Evolutionary conservation across 1,140 invertebrate genomes (phyloP), one percentile per base, ranked within the genome.

Genomic region (Antheraea pernyi): DNA sequence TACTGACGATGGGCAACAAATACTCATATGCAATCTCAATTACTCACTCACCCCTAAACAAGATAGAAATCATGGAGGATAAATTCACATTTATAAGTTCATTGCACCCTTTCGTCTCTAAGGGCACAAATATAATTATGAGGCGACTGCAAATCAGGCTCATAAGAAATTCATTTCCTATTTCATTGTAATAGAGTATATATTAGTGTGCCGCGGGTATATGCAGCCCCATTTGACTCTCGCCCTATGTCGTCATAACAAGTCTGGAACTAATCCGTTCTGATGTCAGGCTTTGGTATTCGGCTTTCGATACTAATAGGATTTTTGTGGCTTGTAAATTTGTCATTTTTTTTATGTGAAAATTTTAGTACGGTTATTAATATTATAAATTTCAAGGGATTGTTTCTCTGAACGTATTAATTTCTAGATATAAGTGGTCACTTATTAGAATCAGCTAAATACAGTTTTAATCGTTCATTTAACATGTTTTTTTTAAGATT

Each of bases 251-350:
- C 71, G 73, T 73, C 81, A 59, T 78, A 83, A 86, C 83, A 84
- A 79, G 85, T 84, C 84, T 89, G 85, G 82, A 85, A 81, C 80
- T 88, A 88, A 89, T 89, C 81, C 76, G 71, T 77, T 77, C 79
- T 82, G 80, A 85, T 83, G 80, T 80, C 81, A 83, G n/a, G 77
- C 71, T 72, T 71, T 73, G 48, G 42, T 80, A 70, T 79, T 81
- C 76, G 73, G 70, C 74, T 73, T 79, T 68, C 65, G 76, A 79
- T 80, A 72, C 71, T 68, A 81, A 80, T 77, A 65, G 36, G 63
- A 42, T 37, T 18, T 19, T 11, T 19, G 19, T 30, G 13, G 60
- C 19, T 61, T 61, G 8, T 61, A 61, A 13, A 53, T 53, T 53
- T 53, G 11, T 53, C 16, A 53, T 13, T 53, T 53, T n/a, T n/a